Conservation (phyloP, 2,888 invertebrate genomes). For the Lagria hirta region DNA sequence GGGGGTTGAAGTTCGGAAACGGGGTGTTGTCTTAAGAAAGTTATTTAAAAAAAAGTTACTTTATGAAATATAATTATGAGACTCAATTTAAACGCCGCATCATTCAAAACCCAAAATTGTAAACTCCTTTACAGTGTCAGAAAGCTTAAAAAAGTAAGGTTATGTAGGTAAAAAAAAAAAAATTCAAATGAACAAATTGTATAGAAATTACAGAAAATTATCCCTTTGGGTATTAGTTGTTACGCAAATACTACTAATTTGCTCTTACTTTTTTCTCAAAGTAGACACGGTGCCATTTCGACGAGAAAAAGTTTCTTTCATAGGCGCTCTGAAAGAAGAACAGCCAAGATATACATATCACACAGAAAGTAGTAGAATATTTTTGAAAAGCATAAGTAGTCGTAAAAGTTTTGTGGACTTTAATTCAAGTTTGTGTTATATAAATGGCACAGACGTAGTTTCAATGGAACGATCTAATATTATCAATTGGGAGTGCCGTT, state of each 20-base stretch:
- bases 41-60: slow-evolving; percentile 12
- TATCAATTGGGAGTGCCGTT: slow-evolving; percentile 57
- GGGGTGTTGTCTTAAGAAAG: slow-evolving; percentile 36
- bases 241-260: slow-evolving; percentile 47
- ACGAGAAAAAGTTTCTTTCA: slow-evolving; percentile 31
- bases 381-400: slow-evolving; percentile 39
- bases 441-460: slow-evolving; percentile 51
- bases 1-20: slow-evolving; percentile 17
- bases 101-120: background rate
- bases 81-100: slow-evolving; percentile 8
- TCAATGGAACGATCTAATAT: slow-evolving; percentile 48
- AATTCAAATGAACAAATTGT: slow-evolving; percentile 43
- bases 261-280: slow-evolving; percentile 48
- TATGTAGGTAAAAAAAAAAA: slow-evolving; percentile 35
- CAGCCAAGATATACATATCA: slow-evolving; percentile 44
- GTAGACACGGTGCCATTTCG: slow-evolving; percentile 24
- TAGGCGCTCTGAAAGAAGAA: slow-evolving; percentile 22
- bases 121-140: background rate
- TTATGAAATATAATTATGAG: slow-evolving; percentile 21
- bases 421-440: slow-evolving; percentile 53
- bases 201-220: slow-evolving; percentile 46
- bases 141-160: slow-evolving; percentile 32
- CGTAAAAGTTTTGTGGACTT: slow-evolving; percentile 48
- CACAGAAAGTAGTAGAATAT: slow-evolving; percentile 37
- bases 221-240: slow-evolving; percentile 49